Conservation (phyloP, 2,113 vertebrate genomes). For the Sylvietta virens region DNA sequence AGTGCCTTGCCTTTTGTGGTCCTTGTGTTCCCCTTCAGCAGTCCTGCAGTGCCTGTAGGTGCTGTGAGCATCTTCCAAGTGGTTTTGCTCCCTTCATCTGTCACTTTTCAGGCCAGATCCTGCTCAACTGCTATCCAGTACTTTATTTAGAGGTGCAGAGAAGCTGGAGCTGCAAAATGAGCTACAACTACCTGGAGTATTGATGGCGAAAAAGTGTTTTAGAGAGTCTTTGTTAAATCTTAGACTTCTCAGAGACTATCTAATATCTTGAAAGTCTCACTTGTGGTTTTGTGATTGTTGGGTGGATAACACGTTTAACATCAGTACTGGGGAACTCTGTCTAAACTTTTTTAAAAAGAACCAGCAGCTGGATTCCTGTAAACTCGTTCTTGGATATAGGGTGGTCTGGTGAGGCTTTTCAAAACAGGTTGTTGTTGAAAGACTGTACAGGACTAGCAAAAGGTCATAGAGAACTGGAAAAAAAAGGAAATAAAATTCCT, state of each 20-base stretch:
- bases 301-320: background rate
- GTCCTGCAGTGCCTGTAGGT: background rate
- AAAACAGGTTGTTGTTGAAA: background rate
- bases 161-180: background rate
- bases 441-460: background rate
- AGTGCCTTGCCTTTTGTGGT: background rate
- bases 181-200: background rate
- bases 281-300: background rate
- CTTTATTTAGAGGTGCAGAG: background rate
- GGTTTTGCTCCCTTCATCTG: background rate
- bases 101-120: background rate
- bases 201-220: background rate
- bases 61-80: background rate
- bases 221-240: background rate
- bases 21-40: background rate
- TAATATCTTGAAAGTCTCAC: fast-evolving
- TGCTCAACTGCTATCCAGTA: background rate
- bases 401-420: background rate
- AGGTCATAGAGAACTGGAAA: background rate
- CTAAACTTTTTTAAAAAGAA: background rate
- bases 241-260: background rate
- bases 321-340: background rate
- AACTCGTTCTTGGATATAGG: background rate
- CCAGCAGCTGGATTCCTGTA: background rate
- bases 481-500: background rate